phyloP scores from a whole-genome alignment of 2,113 vertebrate genomes.

The Atlantisia rogersi region DNA sequence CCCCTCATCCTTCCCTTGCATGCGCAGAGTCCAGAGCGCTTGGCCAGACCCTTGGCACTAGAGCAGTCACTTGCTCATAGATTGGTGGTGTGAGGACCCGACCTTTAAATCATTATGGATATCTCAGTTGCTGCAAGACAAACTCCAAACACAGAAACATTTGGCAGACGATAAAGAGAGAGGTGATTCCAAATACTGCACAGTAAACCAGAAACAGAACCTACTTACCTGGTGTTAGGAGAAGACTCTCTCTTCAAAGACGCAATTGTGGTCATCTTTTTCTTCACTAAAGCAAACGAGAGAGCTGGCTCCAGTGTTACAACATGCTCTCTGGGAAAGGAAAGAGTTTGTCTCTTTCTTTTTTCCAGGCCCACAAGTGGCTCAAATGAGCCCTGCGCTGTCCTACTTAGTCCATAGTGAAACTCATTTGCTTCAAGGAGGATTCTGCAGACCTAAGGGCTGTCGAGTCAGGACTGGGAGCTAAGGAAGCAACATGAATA shows the following conservation, averaged over 20 bases:
- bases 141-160: background rate
- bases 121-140: background rate
- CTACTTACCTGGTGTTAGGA: background rate
- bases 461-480: background rate
- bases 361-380: background rate
- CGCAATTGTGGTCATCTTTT: background rate
- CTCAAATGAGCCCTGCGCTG: background rate
- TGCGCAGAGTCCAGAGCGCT: rapidly evolving
- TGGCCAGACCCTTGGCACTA: background rate
- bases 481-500: background rate
- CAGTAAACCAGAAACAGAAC: background rate
- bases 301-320: background rate
- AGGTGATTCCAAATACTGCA: background rate
- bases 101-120: background rate
- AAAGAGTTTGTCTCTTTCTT: background rate
- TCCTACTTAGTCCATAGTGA: background rate
- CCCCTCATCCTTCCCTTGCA: background rate
- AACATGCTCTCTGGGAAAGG: background rate
- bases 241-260: background rate
- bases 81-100: rapidly evolving
- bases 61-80: background rate
- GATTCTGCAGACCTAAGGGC: background rate
- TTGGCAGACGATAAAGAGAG: background rate
- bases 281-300: background rate
- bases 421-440: background rate